Conservation (phyloP, 2,888 invertebrate species). For the Stomorhina lunata region DNA sequence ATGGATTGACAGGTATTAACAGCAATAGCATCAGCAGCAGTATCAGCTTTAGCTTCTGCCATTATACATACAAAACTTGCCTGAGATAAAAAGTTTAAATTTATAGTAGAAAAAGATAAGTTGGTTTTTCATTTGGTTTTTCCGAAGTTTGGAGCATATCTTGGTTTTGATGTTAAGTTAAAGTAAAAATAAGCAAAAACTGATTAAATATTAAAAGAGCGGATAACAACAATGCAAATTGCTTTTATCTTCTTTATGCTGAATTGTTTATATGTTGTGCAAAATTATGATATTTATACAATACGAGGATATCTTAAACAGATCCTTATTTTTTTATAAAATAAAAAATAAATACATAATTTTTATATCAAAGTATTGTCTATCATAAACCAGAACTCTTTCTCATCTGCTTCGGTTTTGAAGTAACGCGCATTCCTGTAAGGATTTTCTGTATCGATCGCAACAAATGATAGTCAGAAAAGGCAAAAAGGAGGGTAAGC, state of each 20-base stretch:
- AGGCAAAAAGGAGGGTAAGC: too few relatives aligned
- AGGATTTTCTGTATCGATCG: too few relatives aligned
- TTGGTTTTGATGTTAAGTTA: neutral
- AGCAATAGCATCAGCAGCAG: conserved; percentile 34
- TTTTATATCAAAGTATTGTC: too few relatives aligned
- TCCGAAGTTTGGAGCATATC: neutral
- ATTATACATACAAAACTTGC: too few relatives aligned
- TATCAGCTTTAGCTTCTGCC: too few relatives aligned
- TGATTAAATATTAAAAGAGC: conserved; percentile 43
- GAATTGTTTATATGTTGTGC: neutral
- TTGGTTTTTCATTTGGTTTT: neutral
- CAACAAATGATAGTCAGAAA: too few relatives aligned
- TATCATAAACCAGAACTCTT: too few relatives aligned
- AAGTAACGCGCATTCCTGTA: too few relatives aligned
- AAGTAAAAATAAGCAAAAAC: conserved; percentile 13
- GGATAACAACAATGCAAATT: conserved; percentile 38
- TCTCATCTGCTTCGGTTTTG: too few relatives aligned
- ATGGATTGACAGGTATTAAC: conserved; percentile 66
- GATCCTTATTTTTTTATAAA: too few relatives aligned
- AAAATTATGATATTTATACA: conserved; percentile 14
- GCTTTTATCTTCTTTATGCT: conserved; percentile 1
- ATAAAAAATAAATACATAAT: too few relatives aligned
- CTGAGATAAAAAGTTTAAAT: conserved; percentile 30
- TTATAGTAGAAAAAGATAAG: neutral
- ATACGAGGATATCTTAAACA: conserved; percentile 18